Evolutionary conservation across 2,888 invertebrate species (phyloP).

Genomic region (Notocelia uddmanniana): DNA sequence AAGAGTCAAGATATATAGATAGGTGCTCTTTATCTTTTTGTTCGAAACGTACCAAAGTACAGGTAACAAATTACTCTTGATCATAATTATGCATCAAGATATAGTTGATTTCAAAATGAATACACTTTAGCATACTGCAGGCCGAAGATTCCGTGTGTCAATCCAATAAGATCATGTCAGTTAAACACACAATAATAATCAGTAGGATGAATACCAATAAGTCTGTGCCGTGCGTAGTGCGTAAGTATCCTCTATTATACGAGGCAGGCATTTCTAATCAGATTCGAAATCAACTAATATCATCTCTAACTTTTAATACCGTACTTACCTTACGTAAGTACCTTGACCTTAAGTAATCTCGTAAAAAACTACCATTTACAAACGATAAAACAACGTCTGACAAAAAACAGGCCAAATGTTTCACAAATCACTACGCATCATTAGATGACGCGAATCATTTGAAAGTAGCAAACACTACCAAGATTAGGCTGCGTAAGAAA

Average conservation of each 20-base stretch:
- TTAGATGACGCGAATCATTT: slow-evolving; percentile 31
- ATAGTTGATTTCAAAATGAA: slow-evolving; percentile 15
- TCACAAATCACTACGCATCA: slow-evolving; percentile 26
- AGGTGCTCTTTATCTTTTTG: background rate
- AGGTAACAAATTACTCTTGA: background rate
- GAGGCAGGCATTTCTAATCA: no score
- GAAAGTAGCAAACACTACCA: slow-evolving; percentile 22
- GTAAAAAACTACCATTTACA: slow-evolving; percentile 45
- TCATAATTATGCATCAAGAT: slow-evolving; percentile 8
- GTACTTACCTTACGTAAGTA: no score
- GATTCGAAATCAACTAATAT: slow-evolving; percentile 18
- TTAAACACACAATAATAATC: background rate
- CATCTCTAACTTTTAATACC: slow-evolving; percentile 2
- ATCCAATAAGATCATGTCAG: background rate
- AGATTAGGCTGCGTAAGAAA: background rate
- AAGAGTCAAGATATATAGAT: background rate
- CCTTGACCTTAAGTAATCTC: slow-evolving; percentile 9
- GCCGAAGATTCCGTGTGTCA: background rate
- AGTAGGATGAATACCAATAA: no score
- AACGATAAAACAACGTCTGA: slow-evolving; percentile 40
- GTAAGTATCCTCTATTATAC: no score
- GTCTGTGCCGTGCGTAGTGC: no score
- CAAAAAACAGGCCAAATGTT: slow-evolving; percentile 41
- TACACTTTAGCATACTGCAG: background rate
- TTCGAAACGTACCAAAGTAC: background rate